Conservation (phyloP, 2,888 invertebrate species). For the Esperia sulphurella region DNA sequence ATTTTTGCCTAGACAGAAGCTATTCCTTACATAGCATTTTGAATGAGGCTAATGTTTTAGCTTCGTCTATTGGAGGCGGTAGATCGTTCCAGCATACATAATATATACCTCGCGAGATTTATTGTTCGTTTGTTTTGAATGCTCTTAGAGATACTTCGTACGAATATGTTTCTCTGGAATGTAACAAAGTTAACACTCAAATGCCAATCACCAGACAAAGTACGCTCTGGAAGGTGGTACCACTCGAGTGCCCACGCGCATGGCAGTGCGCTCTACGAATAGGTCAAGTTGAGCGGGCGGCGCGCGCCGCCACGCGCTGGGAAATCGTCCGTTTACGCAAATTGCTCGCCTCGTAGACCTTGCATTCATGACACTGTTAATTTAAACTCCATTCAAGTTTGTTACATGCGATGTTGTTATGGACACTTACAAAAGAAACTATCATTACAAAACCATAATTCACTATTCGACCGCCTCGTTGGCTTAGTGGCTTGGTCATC, state of each 20-base stretch:
- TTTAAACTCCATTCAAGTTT: slow-evolving; percentile 1
- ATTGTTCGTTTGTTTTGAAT: too few species aligned
- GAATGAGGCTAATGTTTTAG: too few species aligned
- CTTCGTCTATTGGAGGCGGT: too few species aligned
- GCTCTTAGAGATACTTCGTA: too few species aligned
- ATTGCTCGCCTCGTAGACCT: slow-evolving; percentile 15
- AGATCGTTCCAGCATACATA: too few species aligned
- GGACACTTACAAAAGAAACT: neutral
- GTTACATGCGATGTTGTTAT: neutral
- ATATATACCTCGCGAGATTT: too few species aligned
- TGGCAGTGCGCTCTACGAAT: slow-evolving; percentile 20
- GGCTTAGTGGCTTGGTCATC: too few species aligned
- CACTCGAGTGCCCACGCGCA: slow-evolving; percentile 28
- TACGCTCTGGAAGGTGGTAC: neutral
- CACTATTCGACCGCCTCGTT: too few species aligned
- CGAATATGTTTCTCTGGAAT: too few species aligned
- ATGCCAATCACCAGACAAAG: slow-evolving; percentile 3
- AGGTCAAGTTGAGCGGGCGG: slow-evolving; percentile 58
- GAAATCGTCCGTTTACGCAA: slow-evolving; percentile 46
- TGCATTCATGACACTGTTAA: neutral
- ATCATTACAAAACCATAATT: too few species aligned
- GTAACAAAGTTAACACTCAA: slow-evolving; percentile 5
- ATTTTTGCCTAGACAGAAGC: too few species aligned
- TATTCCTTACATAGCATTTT: too few species aligned
- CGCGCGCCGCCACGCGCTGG: slow-evolving; percentile 18